Conservation (phyloP, 2,888 invertebrate genomes). For the Adela reaumurella region DNA sequence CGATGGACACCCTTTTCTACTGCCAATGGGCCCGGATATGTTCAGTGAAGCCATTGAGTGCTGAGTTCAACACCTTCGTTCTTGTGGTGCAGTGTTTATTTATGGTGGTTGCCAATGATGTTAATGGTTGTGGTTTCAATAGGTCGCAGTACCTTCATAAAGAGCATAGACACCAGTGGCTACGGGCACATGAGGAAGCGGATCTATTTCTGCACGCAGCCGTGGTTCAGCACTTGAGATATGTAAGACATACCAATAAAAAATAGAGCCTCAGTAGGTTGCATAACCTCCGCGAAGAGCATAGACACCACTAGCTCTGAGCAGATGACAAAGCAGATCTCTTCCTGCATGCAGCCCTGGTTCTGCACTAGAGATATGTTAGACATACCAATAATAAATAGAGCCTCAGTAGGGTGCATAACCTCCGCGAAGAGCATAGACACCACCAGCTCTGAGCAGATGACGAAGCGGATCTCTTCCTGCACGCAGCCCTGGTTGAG, state of each 20-base stretch:
- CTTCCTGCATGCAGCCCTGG: slow-evolving; percentile 93
- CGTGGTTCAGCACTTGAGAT: too few species aligned
- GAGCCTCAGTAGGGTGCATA: slow-evolving; percentile 69
- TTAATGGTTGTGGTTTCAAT: too few species aligned
- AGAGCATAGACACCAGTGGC: too few species aligned
- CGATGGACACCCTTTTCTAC: too few species aligned
- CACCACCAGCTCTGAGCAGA: slow-evolving; percentile 89
- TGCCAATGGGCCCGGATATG: too few species aligned
- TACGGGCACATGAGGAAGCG: too few species aligned
- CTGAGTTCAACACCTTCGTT: too few species aligned
- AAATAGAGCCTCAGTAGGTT: slow-evolving; percentile 76
- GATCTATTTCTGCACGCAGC: too few species aligned
- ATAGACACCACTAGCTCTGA: slow-evolving; percentile 87
- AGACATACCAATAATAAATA: slow-evolving; percentile 62
- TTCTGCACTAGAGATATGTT: slow-evolving; percentile 61
- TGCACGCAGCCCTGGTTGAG: slow-evolving; percentile 88
- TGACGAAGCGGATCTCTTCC: slow-evolving; percentile 94
- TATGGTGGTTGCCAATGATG: too few species aligned
- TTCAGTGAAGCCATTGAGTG: too few species aligned
- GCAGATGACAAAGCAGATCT: slow-evolving; percentile 92
- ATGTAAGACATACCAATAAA: slow-evolving; percentile 74
- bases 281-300: slow-evolving; percentile 79
- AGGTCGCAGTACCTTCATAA: too few species aligned
- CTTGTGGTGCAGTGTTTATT: too few species aligned
- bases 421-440: slow-evolving; percentile 83